Evolutionary conservation across 2,113 vertebrate genomes (phyloP), one percentile per base, ranked within the genome.

Genomic region (Tachycineta bicolor): DNA sequence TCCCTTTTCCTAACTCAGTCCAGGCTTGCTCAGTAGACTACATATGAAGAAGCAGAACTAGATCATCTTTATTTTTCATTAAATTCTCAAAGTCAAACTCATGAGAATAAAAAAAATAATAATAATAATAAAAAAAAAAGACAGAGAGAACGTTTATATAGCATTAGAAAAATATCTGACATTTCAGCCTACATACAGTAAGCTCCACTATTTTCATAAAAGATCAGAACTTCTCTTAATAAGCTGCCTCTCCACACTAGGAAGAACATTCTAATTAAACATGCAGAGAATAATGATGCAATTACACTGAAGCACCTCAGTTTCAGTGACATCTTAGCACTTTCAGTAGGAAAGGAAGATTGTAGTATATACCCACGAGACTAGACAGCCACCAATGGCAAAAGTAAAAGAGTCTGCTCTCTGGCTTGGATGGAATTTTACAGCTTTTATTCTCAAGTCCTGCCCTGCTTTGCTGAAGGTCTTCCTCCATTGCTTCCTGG

Each of bases 211-310:
- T 53, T 75, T 87, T 81, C 49, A 67, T 25, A 85, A 90, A 63
- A 70, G 13, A 74, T 70, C 59, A 93, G 87, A 87, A 78, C 31
- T 77, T 83, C 34, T 95, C 77, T 87, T 77, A 96, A 83, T 85
- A 96, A 63, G 43, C 47, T 95, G 28, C 64, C 68, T 96, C 39
- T 93, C 83, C 50, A 64, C 2, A 43, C 44, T 62, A 78, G 56
- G 11, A 67, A 63, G 80, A 86, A 26, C 28, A 93, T 91, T 47
- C 39, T 22, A 55, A 63, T 75, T 56, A 94, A 73, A 87, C 24
- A 85, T 9, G 33, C 39, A 75, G 20, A 31, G 81, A 50, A 93
- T 13, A 63, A 44, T 81, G n/a, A 53, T 85, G 24, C 76, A 93
- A 69, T 84, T 76, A 84, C 67, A 64, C 52, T 2, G 0, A 96